Evolutionary conservation across 2,797 vertebrate genomes (phyloP).

Genomic region (Xenentodon cancila): DNA sequence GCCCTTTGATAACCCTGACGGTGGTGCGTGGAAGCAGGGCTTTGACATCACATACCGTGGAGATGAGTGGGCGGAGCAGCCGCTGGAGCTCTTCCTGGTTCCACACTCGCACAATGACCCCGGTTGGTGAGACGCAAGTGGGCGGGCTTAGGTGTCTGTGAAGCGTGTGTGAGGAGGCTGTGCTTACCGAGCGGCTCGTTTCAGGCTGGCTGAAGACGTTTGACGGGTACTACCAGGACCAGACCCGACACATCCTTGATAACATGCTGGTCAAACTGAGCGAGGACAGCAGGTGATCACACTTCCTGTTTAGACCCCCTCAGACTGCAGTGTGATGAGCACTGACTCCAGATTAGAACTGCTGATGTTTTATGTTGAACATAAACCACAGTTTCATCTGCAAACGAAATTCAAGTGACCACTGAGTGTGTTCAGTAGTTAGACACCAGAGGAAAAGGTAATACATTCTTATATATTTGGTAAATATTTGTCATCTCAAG

Average conservation of each 20-base stretch:
- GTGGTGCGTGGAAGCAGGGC: constrained; percentile 95
- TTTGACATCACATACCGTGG: constrained; percentile 89
- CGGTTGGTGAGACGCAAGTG: constrained; percentile 59
- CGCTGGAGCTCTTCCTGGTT: constrained; percentile 90
- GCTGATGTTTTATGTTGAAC: too few relatives aligned
- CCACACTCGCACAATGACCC: constrained; percentile 97
- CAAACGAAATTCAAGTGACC: too few relatives aligned
- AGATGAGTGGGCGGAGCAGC: constrained; percentile 87
- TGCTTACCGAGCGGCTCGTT: neutral
- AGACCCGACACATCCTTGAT: constrained; percentile 92
- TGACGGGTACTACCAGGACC: constrained; percentile 91
- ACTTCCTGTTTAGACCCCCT: neutral
- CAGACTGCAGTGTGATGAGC: too few relatives aligned
- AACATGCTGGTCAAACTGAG: constrained; percentile 87
- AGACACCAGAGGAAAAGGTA: too few relatives aligned
- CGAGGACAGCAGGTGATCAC: constrained; percentile 73
- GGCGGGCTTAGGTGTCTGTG: neutral
- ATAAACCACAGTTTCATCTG: too few relatives aligned
- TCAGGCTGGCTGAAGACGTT: constrained; percentile 97
- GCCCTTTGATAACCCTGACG: constrained; percentile 91
- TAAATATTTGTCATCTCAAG: too few relatives aligned
- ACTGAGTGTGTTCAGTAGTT: too few relatives aligned
- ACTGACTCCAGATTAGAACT: neutral
- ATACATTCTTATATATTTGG: too few relatives aligned
- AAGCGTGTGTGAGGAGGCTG: neutral